Conservation (phyloP, 2,888 invertebrate species). For the Gastracanthus pulcherrimus region DNA sequence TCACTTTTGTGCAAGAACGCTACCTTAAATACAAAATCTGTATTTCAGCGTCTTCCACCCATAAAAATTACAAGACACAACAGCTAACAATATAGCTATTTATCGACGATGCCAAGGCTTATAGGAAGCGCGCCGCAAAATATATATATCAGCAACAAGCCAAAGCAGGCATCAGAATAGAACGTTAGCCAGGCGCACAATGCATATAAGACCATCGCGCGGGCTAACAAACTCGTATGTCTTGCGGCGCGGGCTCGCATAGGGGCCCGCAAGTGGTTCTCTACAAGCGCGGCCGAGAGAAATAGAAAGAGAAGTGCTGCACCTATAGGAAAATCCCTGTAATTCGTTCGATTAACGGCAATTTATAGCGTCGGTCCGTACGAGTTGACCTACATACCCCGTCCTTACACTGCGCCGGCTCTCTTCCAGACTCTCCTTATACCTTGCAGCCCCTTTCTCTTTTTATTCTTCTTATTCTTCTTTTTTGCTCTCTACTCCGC, state of each 20-base stretch:
- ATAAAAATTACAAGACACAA: too few species aligned
- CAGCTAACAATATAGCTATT: too few species aligned
- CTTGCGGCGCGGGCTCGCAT: slow-evolving; percentile 11
- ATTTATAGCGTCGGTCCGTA: slow-evolving; percentile 56
- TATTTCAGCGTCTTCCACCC: too few species aligned
- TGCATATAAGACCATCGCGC: neutral
- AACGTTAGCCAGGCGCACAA: neutral
- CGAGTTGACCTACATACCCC: slow-evolving; percentile 54
- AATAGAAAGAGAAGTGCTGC: slow-evolving; percentile 3
- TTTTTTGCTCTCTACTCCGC: neutral
- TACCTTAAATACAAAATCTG: too few species aligned
- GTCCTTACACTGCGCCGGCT: slow-evolving; percentile 23
- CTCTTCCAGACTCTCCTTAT: slow-evolving; percentile 29
- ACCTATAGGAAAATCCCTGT: slow-evolving; percentile 55
- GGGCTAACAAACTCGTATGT: slow-evolving; percentile 32
- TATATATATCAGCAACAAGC: neutral
- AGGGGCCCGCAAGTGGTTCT: too few species aligned
- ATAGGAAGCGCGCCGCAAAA: too few species aligned
- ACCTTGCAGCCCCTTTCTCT: slow-evolving; percentile 51
- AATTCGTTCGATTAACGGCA: slow-evolving; percentile 60
- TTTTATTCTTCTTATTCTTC: too few species aligned
- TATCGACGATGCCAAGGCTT: too few species aligned
- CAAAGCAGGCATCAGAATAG: neutral
- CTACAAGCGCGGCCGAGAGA: too few species aligned
- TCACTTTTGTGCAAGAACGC: too few species aligned